Conservation (phyloP, 2,888 invertebrate species). For the Pseudococcus longispinus region DNA sequence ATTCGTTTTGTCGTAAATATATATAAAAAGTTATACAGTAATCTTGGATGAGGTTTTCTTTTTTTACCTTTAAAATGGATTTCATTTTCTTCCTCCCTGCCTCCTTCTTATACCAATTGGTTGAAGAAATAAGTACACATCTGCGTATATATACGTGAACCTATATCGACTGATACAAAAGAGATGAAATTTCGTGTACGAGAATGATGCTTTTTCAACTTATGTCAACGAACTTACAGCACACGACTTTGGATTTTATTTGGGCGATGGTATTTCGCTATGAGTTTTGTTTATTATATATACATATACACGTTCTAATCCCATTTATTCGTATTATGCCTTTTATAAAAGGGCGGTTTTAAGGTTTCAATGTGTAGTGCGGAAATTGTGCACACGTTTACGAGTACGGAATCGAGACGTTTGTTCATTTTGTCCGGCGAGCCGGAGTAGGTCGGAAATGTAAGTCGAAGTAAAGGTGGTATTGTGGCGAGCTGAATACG, state of each 20-base stretch:
- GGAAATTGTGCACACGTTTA: constrained; percentile 19
- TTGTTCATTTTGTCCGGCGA: not conserved
- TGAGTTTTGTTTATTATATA: constrained; percentile 7
- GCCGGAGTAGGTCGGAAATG: not conserved
- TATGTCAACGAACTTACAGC: constrained; percentile 6
- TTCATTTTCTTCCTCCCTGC: not conserved
- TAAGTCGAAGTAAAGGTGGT: constrained; percentile 10
- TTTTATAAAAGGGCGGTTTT: not conserved
- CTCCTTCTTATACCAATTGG: not conserved
- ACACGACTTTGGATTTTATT: not conserved
- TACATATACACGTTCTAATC: not conserved
- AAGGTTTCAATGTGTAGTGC: not conserved
- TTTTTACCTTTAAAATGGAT: not conserved
- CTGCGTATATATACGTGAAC: not conserved
- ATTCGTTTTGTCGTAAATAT: not conserved
- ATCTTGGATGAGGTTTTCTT: not conserved
- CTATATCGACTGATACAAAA: not conserved
- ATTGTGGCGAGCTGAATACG: constrained; percentile 10
- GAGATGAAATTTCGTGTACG: not conserved
- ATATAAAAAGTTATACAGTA: not conserved
- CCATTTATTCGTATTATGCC: constrained; percentile 28
- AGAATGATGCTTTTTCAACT: constrained; percentile 12
- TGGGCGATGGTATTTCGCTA: not conserved
- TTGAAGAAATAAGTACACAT: not conserved
- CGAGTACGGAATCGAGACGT: not conserved